These are phyloP conservation scores for Melolontha melolontha DNA, from an alignment of 2,888 invertebrate genomes.

Conservation along the genomic window DNA sequence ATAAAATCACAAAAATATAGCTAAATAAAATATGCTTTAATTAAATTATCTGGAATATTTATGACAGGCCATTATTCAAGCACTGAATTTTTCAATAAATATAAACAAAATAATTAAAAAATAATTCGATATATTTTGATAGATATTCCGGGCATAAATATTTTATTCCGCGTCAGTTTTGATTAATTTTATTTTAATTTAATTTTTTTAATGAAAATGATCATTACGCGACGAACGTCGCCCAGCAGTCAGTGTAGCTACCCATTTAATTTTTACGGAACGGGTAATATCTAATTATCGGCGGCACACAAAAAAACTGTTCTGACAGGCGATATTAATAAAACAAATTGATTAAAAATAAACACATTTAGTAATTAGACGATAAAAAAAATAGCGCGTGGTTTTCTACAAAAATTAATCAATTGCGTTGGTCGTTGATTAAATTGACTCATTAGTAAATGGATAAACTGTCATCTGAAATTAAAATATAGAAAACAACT, in stretches of 20 bases:
- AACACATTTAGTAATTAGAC: constrained; percentile 36
- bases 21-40: constrained; percentile 4
- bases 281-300: constrained; percentile 32
- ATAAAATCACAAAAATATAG: too few relatives aligned
- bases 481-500: constrained; percentile 2
- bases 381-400: constrained; percentile 10
- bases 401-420: constrained; percentile 18
- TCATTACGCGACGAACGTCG: background rate
- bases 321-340: constrained; percentile 18
- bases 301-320: background rate
- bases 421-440: constrained; percentile 13
- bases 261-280: constrained; percentile 20
- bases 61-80: background rate
- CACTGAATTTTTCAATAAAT: too few relatives aligned
- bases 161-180: constrained; percentile 26
- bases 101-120: constrained; percentile 21
- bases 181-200: constrained; percentile 9
- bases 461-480: background rate
- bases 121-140: constrained; percentile 11
- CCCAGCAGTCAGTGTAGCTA: background rate
- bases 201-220: constrained; percentile 2
- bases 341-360: constrained; percentile 35
- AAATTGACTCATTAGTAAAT: constrained; percentile 25
- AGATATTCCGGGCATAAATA: constrained; percentile 4
- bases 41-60: constrained; percentile 20